These are phyloP conservation scores for Decapterus maruadsi DNA, from an alignment of 2,797 vertebrate genomes.

Conservation along the genomic window DNA sequence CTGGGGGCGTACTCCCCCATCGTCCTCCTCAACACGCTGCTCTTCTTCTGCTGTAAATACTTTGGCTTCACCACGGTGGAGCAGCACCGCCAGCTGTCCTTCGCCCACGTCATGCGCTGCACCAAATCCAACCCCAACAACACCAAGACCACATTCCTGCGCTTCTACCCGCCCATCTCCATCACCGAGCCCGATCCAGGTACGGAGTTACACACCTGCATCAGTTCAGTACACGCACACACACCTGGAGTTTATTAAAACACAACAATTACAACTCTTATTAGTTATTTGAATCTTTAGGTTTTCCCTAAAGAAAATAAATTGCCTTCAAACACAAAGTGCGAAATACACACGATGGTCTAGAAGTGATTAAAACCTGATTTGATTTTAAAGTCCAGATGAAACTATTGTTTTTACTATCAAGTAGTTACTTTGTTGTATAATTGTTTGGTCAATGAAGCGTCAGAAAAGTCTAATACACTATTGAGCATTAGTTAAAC, in stretches of 20 bases:
- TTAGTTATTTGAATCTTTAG: too few species aligned
- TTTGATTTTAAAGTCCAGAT: too few species aligned
- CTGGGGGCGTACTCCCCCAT: constrained; percentile 97
- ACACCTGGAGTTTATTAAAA: background rate
- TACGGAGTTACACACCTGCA: constrained; percentile 13
- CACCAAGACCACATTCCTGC: constrained; percentile 93
- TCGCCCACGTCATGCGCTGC: constrained; percentile 96
- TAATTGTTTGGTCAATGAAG: too few species aligned
- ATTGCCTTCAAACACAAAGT: too few species aligned
- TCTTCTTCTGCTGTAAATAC: constrained; percentile 98
- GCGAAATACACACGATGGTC: too few species aligned
- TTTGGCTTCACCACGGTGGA: constrained; percentile 93
- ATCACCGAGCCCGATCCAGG: constrained; percentile 81
- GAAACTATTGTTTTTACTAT: too few species aligned
- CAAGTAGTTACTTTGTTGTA: too few species aligned
- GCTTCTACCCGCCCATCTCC: constrained; percentile 93
- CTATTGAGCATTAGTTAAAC: too few species aligned
- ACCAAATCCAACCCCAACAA: constrained; percentile 90
- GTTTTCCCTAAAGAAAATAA: too few species aligned
- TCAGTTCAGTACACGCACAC: background rate
- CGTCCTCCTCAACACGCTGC: constrained; percentile 96
- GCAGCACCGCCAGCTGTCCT: constrained; percentile 96
- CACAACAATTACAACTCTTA: background rate
- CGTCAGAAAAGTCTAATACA: too few species aligned
- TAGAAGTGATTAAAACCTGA: too few species aligned